Percentiles rank a stretch among this genome's conserved stretches.
Conservation (phyloP, 1,140 invertebrate genomes). For the Philotrypesis tridentata region DNA sequence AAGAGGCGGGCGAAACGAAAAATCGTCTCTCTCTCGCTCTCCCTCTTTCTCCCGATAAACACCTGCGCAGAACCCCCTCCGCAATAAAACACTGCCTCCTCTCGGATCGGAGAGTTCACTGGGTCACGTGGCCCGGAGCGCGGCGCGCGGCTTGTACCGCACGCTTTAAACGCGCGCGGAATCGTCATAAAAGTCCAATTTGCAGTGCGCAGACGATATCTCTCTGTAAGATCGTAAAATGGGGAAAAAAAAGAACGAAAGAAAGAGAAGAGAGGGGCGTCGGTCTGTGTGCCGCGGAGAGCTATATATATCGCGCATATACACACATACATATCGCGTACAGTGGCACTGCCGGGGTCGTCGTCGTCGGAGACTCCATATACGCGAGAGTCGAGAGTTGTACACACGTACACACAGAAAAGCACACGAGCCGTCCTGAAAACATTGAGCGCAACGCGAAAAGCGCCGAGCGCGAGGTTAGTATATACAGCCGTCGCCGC, state of each 20-base stretch:
- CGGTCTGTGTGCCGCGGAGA: background rate
- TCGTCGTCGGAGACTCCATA: too few relatives aligned
- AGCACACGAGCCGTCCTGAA: constrained; percentile 15
- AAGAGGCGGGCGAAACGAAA: too few relatives aligned
- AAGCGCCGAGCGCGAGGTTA: background rate
- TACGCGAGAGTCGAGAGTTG: too few relatives aligned
- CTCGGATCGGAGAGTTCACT: background rate
- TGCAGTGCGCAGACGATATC: background rate
- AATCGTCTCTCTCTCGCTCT: too few relatives aligned
- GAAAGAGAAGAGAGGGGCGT: background rate
- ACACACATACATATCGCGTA: too few relatives aligned
- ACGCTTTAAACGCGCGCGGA: background rate
- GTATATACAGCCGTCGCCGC: background rate
- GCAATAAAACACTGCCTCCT: background rate
- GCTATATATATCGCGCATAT: background rate
- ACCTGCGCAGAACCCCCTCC: background rate
- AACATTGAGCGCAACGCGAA: background rate
- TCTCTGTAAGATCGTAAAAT: background rate
- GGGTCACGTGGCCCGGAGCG: background rate
- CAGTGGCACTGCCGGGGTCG: background rate
- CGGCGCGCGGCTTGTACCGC: background rate
- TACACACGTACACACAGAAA: too few relatives aligned
- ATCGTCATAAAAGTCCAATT: constrained; percentile 11
- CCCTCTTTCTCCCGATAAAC: background rate
- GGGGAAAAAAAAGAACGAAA: too few relatives aligned